Evolutionary conservation across 2,888 invertebrate species (phyloP).

Genomic region (Macrosoma leucophasiata): DNA sequence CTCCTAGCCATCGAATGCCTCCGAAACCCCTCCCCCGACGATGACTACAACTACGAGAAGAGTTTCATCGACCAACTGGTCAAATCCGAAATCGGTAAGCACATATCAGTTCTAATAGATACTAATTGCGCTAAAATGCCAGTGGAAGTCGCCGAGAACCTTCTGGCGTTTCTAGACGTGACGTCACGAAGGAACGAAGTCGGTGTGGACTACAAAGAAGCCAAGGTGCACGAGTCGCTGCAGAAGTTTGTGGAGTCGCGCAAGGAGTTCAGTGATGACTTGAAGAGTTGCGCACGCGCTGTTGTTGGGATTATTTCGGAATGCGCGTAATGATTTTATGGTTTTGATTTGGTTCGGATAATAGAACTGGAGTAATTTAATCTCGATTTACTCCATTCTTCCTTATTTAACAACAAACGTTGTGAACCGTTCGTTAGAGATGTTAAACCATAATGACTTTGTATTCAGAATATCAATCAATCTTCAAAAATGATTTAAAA

Average conservation of each 20-base stretch:
- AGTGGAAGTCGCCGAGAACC: conserved; percentile 65
- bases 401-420: too few relatives aligned
- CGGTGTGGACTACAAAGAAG: conserved; percentile 48
- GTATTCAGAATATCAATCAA: too few relatives aligned
- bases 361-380: too few relatives aligned
- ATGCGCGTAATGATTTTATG: neutral
- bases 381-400: too few relatives aligned
- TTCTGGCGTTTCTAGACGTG: conserved; percentile 62
- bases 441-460: too few relatives aligned
- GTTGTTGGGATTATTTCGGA: conserved; percentile 39
- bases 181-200: conserved; percentile 53
- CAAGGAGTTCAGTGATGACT: conserved; percentile 44
- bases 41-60: conserved; percentile 40
- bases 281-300: conserved; percentile 39
- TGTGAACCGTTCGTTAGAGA: too few relatives aligned
- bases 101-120: conserved; percentile 62
- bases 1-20: conserved; percentile 68
- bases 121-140: conserved; percentile 67
- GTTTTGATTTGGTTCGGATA: neutral
- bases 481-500: too few relatives aligned
- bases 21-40: conserved; percentile 31
- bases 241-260: conserved; percentile 49
- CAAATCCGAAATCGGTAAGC: conserved; percentile 70
- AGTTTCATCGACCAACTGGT: conserved; percentile 52
- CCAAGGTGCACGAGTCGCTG: conserved; percentile 48